Base-by-base conservation (phyloP, 92 coral and sea anemone genomes). In the Blastomussa wellsi region DNA sequence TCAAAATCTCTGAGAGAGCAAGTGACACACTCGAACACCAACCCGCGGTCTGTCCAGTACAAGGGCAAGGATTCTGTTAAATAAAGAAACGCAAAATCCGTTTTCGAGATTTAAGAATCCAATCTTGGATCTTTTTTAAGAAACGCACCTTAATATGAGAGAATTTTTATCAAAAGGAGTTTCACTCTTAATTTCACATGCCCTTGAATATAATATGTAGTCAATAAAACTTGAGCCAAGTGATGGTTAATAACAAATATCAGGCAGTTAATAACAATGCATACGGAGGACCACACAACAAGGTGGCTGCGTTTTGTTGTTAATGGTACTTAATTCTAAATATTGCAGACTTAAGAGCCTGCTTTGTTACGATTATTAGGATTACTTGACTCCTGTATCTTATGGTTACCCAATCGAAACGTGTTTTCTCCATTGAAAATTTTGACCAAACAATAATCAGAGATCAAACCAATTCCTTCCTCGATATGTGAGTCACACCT, bases 181-280 rank as follows among this genome's bases (percentile, higher is more conserved):
- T 29, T 16, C 12, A 26, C 68, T 29, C 35, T 26, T 62, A 28
- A 62, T 33, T 28, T 62, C 16, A 17, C 68, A 26, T 62, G 68
- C 28, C 16, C 68, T 62, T 62, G 35, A 26, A 62, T 39, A 39
- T 5, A 20, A 20, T 55, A 16, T 55, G 20, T 55, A 29, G 68
- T 29, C 33, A 62, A 11, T 62, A 26, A 10, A 9, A n/a, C n/a
- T n/a, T n/a, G n/a, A 13, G 67, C 11, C 12, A 62, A 26, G 35
- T 62, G 68, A 62, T 38, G 76, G 76, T 39, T 15, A 38, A 62
- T 62, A 62, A 62, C 68, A 26, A 13, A 62, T 62, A 62, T 62
- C 68, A 62, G 12, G 2, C 68, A 35, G 68, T 62, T 62, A 62
- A 62, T 62, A 62, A 26, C 68, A 11, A 20, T 20, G 28, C 16